phyloP scores from a whole-genome alignment of 2,113 vertebrate genomes.

The Galeopterus variegatus region DNA sequence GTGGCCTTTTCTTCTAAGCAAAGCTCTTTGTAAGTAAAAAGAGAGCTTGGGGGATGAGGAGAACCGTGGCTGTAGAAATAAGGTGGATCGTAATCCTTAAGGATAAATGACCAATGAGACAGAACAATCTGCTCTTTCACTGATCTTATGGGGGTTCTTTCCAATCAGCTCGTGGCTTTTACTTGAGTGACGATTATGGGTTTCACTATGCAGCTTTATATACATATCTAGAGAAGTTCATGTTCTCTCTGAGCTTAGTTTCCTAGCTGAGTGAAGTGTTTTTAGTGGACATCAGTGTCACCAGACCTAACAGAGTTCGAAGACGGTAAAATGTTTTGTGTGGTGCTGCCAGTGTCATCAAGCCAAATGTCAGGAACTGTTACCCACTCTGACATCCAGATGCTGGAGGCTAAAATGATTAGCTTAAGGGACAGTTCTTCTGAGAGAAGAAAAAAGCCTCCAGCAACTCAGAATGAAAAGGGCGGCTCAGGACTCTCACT shows the following conservation, averaged over 20 bases:
- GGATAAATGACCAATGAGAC: neutral
- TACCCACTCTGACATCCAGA: neutral
- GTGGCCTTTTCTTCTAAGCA: neutral
- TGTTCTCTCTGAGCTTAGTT: neutral
- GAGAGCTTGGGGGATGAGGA: neutral
- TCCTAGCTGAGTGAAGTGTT: neutral
- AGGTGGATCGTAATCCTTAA: neutral
- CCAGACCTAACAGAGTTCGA: neutral
- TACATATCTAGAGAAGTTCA: neutral
- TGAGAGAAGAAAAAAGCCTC: neutral
- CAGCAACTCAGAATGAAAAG: neutral
- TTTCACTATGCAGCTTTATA: neutral
- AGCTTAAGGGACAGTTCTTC: neutral
- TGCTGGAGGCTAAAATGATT: neutral
- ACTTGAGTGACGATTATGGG: neutral
- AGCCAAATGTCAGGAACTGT: neutral
- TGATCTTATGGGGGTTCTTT: neutral
- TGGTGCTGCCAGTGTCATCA: neutral
- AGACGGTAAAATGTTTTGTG: neutral
- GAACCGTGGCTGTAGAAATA: neutral
- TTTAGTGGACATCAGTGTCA: neutral
- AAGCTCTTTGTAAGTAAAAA: neutral
- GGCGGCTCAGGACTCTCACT: neutral
- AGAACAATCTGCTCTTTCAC: neutral
- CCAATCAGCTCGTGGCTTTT: neutral